phyloP scores from a whole-genome alignment of 2,113 vertebrate species.

The Pteruthius melanotis region DNA sequence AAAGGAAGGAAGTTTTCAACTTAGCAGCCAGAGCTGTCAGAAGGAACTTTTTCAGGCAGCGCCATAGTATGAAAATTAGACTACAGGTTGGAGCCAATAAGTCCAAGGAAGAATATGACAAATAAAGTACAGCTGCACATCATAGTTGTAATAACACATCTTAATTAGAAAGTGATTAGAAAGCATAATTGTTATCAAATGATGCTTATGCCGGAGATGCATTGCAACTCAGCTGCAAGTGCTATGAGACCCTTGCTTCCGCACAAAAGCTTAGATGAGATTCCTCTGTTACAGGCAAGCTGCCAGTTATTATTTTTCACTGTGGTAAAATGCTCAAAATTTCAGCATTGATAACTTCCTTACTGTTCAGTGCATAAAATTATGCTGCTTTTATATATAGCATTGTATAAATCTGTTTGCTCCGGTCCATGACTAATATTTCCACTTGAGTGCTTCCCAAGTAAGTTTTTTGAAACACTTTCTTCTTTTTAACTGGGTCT shows the following conservation, averaged over 20 bases:
- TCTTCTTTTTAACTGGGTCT: not conserved
- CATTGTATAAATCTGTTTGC: not conserved
- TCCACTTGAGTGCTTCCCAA: not conserved
- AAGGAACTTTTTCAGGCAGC: not conserved
- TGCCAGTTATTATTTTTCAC: not conserved
- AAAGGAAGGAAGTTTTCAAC: not conserved
- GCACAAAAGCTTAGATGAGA: not conserved
- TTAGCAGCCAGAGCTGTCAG: not conserved
- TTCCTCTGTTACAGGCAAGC: not conserved
- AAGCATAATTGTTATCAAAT: conserved; percentile 31
- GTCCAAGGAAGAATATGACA: not conserved
- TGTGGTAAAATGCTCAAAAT: not conserved
- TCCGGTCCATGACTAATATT: not conserved
- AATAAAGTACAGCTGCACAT: not conserved
- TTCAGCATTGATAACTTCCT: not conserved
- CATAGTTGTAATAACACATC: not conserved
- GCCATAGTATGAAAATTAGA: not conserved
- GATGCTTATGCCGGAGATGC: not conserved
- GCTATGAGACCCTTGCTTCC: not conserved
- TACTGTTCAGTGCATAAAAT: not conserved
- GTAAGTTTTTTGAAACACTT: not conserved
- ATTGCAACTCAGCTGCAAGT: conserved; percentile 1
- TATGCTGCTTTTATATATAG: not conserved
- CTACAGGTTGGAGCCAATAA: not conserved
- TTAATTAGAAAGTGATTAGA: conserved; percentile 46